Percentiles rank a stretch among this genome's conserved stretches.
Evolutionary conservation across 1,140 invertebrate species (phyloP).

Genomic region (Andricus grossulariae): DNA sequence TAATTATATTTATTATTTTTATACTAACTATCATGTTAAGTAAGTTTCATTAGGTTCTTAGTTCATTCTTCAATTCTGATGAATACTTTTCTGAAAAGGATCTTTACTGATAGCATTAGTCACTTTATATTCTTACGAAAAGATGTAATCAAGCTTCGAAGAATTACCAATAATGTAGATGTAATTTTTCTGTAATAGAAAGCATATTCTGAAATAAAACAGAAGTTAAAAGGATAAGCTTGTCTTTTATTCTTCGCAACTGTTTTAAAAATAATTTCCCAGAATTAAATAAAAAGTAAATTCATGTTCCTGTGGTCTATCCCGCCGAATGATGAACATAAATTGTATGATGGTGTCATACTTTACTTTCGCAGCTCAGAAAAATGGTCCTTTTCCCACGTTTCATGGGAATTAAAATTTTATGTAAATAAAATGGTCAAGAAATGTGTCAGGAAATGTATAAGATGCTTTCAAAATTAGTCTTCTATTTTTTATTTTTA

Average conservation of each 20-base stretch:
- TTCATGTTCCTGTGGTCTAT: not conserved
- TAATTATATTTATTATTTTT: too few species aligned
- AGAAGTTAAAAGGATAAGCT: not conserved
- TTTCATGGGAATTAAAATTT: not conserved
- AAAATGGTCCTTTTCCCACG: not conserved
- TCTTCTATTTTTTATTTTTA: not conserved
- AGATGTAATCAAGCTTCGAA: not conserved
- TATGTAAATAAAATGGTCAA: not conserved
- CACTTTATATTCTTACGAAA: too few species aligned
- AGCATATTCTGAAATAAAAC: not conserved
- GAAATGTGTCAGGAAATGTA: not conserved
- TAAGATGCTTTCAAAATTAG: not conserved
- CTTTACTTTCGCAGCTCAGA: not conserved
- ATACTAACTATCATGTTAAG: too few species aligned
- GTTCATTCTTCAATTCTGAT: too few species aligned
- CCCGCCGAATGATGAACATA: not conserved
- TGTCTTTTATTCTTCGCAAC: not conserved
- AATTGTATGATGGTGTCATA: not conserved
- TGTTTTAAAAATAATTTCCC: not conserved
- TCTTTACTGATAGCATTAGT: too few species aligned
- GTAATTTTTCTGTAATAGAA: not conserved
- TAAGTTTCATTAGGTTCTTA: too few species aligned
- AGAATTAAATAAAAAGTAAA: slow-evolving; percentile 1
- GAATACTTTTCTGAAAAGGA: too few species aligned
- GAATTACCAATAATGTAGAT: not conserved